phyloP scores from a whole-genome alignment of 1,140 invertebrate genomes.

The Lycorma delicatula region DNA sequence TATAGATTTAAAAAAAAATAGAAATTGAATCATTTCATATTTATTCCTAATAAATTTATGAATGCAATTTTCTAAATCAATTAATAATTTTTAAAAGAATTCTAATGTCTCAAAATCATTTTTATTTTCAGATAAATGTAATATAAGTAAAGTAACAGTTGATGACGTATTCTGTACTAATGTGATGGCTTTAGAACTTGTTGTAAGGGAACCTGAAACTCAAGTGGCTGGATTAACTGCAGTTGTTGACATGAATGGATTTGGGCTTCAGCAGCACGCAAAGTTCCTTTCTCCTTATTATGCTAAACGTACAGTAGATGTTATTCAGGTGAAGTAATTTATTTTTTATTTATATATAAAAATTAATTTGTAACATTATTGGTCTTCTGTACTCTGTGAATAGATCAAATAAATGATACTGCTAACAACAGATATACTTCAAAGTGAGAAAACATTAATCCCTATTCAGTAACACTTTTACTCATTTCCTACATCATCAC shows the following conservation, averaged over 20 bases:
- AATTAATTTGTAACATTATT: not conserved
- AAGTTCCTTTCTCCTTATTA: slow-evolving; percentile 41
- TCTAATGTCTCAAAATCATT: no score
- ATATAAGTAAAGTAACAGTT: slow-evolving; percentile 36
- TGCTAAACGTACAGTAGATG: slow-evolving; percentile 37
- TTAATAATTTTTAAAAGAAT: no score
- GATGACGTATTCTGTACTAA: slow-evolving; percentile 43
- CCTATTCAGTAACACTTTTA: not conserved
- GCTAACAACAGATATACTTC: not conserved
- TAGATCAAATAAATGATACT: not conserved
- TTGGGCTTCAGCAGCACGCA: slow-evolving; percentile 39
- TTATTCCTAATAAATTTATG: no score
- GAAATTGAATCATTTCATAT: no score
- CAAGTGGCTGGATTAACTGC: slow-evolving; percentile 39
- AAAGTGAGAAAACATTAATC: not conserved
- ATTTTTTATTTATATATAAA: not conserved
- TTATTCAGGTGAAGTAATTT: slow-evolving; percentile 30
- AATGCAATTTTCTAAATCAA: no score
- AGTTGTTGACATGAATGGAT: slow-evolving; percentile 39
- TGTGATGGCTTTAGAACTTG: slow-evolving; percentile 38
- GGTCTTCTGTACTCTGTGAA: not conserved
- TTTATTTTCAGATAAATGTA: slow-evolving; percentile 39
- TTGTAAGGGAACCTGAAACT: slow-evolving; percentile 37
- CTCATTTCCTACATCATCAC: not conserved
- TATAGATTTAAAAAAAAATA: no score